Evolutionary conservation across 2,888 invertebrate genomes (phyloP).

Genomic region (Mimas tiliae): DNA sequence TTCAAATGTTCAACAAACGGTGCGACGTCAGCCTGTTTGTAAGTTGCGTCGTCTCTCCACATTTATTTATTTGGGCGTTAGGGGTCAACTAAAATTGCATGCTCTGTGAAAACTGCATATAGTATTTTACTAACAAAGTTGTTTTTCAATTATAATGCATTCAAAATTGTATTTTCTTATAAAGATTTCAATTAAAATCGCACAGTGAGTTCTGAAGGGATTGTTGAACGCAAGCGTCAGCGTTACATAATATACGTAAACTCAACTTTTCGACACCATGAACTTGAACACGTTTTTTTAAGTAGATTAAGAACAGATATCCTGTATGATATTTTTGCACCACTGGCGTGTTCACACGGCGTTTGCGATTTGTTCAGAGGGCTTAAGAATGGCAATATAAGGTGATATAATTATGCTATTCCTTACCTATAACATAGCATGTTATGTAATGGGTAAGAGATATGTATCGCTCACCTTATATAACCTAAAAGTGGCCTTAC

Average conservation of each 20-base stretch:
- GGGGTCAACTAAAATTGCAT: too few relatives aligned
- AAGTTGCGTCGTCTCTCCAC: too few relatives aligned
- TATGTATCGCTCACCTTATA: too few relatives aligned
- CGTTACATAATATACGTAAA: conserved; percentile 11
- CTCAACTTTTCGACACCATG: neutral
- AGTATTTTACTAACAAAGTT: too few relatives aligned
- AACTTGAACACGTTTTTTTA: neutral
- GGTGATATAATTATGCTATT: too few relatives aligned
- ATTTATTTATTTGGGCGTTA: too few relatives aligned
- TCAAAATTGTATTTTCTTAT: neutral
- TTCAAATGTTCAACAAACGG: too few relatives aligned
- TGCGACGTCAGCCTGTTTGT: too few relatives aligned
- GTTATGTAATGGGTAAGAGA: too few relatives aligned
- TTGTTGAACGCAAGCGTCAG: neutral
- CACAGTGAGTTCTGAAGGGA: neutral
- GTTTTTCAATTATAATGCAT: too few relatives aligned
- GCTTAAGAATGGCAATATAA: neutral
- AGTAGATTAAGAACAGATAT: conserved; percentile 38
- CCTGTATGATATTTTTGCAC: conserved; percentile 51
- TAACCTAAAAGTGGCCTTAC: neutral
- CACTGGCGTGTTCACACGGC: conserved; percentile 28
- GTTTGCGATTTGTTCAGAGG: neutral
- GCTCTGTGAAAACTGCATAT: too few relatives aligned
- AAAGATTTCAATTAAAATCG: neutral
- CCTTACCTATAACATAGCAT: too few relatives aligned